phyloP scores from a whole-genome alignment of 2,797 vertebrate genomes.

The Tiaroga cobitis region DNA sequence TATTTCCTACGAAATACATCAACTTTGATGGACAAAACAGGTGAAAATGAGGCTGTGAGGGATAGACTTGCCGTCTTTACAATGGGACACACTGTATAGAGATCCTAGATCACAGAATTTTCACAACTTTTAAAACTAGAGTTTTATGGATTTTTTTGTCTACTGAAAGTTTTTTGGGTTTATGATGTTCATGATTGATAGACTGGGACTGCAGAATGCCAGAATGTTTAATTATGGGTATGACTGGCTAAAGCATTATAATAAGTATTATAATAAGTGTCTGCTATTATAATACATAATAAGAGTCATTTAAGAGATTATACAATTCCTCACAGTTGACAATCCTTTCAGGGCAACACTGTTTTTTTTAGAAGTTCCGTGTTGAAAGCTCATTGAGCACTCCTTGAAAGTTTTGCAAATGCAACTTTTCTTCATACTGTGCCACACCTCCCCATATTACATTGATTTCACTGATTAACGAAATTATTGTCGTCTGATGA shows the following conservation, averaged over 20 bases:
- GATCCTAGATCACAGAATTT: background rate
- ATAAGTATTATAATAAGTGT: slow-evolving; percentile 2
- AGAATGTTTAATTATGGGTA: slow-evolving; percentile 85
- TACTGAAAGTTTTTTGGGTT: background rate
- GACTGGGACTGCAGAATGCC: slow-evolving; percentile 83
- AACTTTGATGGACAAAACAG: background rate
- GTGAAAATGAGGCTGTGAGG: too few relatives aligned
- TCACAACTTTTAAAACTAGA: background rate
- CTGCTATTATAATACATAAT: background rate
- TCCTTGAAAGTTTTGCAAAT: background rate
- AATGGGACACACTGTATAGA: background rate
- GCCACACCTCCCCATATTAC: background rate
- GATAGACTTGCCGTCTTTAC: background rate
- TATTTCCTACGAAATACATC: background rate
- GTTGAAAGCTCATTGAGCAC: background rate
- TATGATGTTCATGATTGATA: slow-evolving; percentile 83
- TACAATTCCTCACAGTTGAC: background rate
- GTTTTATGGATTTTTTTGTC: too few relatives aligned
- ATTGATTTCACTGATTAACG: background rate
- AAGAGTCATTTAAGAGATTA: background rate
- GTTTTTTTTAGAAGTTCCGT: background rate
- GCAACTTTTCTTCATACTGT: background rate
- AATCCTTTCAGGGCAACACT: background rate
- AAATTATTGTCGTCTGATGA: background rate
- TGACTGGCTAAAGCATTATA: slow-evolving; percentile 43